Base-by-base conservation (phyloP, 2,888 invertebrate species). In the Netelia fuscicornis region DNA sequence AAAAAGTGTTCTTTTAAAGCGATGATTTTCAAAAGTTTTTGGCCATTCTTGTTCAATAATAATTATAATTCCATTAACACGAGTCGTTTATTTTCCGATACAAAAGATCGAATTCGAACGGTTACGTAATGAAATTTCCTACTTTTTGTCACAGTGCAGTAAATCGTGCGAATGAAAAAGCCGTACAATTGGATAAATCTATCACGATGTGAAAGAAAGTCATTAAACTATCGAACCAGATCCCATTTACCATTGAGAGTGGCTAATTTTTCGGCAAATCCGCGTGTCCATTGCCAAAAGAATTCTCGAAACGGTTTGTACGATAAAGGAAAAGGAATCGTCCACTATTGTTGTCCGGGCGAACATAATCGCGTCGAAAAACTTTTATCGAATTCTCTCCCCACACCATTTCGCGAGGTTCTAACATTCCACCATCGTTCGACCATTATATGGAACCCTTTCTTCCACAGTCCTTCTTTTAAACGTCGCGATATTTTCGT, bases 331-430 rank as follows among this genome's bases (percentile, higher is more conserved):
- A 70, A 62, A 42, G 52, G 70, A 52, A 79, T 52, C 48, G 9
- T 54, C 64, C 9, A 25, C 84, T 65, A 85, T 85, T 81, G 84
- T 85, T 78, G 78, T 81, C 78, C 37, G 37, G 52, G 65, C 74
- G 74, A 58, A 78, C 78, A 30, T 30, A 30, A 85, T 85, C 78
- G 81, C 48, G 23, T 9, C 20, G 58, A 74, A 81, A 81, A 81
- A 74, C 62, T 81, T 85, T 78, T 85, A 81, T 85, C 84, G 81
- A 75, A 85, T 81, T 62, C 74, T 37, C 54, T 20, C 2, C 30
- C 30, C 30, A 3, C 30, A 5, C 30, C 48, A 48, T 13, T 13
- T 48, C 13, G 48, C 48, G 10, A 48, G 48, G 2, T 30, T 1
- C 10, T 30, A 42, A 52, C 23, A 71, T 77, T 65, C 70, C 76